A percentile compares a stretch with the other conserved stretches of the same genome.
phyloP scores from a whole-genome alignment of 2,888 invertebrate genomes.

The Gari tellinella region DNA sequence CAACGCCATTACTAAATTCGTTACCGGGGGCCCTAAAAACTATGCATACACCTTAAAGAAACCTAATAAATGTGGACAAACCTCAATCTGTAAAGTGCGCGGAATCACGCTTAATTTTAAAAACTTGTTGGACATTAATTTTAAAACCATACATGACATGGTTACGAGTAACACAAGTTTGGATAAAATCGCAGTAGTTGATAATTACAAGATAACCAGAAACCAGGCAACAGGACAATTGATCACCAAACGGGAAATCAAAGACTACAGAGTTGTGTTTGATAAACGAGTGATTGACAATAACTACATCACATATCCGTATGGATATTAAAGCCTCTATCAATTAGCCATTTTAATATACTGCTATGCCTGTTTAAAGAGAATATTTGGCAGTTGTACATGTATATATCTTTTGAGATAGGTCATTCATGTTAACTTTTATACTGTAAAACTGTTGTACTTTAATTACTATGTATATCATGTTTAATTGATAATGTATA shows the following conservation, averaged over 20 bases:
- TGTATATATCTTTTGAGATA: too few relatives aligned
- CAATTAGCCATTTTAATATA: too few relatives aligned
- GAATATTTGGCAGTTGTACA: too few relatives aligned
- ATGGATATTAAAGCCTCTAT: conserved; percentile 4
- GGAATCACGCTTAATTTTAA: conserved; percentile 39
- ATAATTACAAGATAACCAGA: conserved; percentile 28
- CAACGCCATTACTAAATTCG: conserved; percentile 23
- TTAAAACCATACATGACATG: conserved; percentile 41
- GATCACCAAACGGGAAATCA: conserved; percentile 12
- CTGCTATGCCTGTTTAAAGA: too few relatives aligned
- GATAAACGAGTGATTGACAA: conserved; percentile 16
- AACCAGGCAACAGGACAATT: conserved; percentile 7
- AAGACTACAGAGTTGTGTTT: conserved; percentile 37
- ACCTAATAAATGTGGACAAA: conserved; percentile 18
- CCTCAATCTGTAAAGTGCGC: conserved; percentile 22
- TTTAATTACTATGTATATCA: too few relatives aligned
- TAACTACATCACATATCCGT: neutral
- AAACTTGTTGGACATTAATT: conserved; percentile 32
- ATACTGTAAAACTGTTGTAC: too few relatives aligned
- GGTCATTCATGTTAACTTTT: too few relatives aligned
- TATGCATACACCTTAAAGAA: conserved; percentile 16
- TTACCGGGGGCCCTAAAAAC: conserved; percentile 31
- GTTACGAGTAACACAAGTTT: conserved; percentile 23
- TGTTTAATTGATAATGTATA: too few relatives aligned
- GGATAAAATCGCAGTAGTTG: neutral